Conservation (phyloP, 2,888 invertebrate species). For the Idaea dimidiata region DNA sequence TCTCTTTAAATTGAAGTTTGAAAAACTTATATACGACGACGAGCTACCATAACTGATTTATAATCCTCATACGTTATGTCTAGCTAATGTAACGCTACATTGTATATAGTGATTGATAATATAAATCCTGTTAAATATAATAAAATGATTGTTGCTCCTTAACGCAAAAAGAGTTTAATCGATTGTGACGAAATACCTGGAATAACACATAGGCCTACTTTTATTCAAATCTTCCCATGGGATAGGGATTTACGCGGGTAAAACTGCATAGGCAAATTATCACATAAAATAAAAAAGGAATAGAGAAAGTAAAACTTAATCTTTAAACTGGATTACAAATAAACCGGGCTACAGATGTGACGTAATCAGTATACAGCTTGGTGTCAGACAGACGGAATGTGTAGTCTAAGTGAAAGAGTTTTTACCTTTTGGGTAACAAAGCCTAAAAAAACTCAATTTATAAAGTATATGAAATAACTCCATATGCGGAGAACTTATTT, state of each 20-base stretch:
- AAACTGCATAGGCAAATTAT: too few species aligned
- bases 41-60: constrained; percentile 36
- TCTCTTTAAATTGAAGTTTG: constrained; percentile 52
- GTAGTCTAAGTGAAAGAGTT: too few species aligned
- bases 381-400: too few species aligned
- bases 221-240: not conserved
- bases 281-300: too few species aligned
- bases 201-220: not conserved
- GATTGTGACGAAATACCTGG: not conserved
- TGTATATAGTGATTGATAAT: not conserved
- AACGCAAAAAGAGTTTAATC: not conserved
- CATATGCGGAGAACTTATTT: constrained; percentile 1
- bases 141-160: not conserved
- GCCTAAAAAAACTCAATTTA: too few species aligned
- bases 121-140: not conserved
- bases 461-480: not conserved
- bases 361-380: too few species aligned
- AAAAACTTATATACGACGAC: constrained; percentile 33
- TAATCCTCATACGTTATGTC: constrained; percentile 22
- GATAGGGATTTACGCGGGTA: not conserved
- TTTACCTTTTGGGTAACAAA: too few species aligned
- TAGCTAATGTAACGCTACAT: constrained; percentile 5
- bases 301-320: too few species aligned
- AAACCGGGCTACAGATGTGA: too few species aligned
- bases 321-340: too few species aligned